A percentile compares a stretch with the other conserved stretches of the same genome.
These are phyloP conservation scores for Gyps fulvus DNA, from an alignment of 2,113 vertebrate species.

Conservation along the genomic window DNA sequence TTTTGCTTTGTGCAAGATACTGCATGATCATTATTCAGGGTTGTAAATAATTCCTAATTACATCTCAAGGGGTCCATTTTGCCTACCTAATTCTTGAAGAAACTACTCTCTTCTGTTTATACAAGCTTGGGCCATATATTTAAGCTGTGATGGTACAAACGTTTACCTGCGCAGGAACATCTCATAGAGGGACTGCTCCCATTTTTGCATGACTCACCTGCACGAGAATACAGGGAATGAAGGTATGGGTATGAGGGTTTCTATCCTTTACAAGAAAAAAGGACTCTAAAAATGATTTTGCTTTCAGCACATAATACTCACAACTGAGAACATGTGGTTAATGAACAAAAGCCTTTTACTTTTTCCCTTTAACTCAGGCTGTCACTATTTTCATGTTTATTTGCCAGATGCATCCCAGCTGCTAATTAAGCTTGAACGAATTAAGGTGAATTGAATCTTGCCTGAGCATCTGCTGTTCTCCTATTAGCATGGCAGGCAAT, in stretches of 20 bases:
- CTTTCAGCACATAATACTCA: constrained; percentile 30
- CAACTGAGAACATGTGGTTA: constrained; percentile 53
- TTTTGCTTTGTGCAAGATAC: constrained; percentile 62
- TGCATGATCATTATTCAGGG: constrained; percentile 52
- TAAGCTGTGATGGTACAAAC: background rate
- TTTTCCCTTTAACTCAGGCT: constrained; percentile 51
- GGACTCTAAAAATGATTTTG: background rate
- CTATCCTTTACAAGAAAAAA: background rate
- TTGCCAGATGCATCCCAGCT: constrained; percentile 73
- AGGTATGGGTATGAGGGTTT: background rate
- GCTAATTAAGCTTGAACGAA: constrained; percentile 78
- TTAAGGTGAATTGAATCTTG: constrained; percentile 79
- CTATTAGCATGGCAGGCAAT: constrained; percentile 55
- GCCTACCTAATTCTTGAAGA: constrained; percentile 42
- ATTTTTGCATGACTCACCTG: background rate
- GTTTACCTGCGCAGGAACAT: background rate
- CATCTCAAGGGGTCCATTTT: constrained; percentile 63
- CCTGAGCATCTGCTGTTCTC: constrained; percentile 65
- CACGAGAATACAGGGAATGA: background rate
- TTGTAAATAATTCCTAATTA: constrained; percentile 66
- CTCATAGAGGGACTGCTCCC: background rate
- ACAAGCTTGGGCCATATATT: constrained; percentile 44
- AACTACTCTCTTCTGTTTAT: constrained; percentile 43
- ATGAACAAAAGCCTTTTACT: constrained; percentile 63
- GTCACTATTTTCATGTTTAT: constrained; percentile 67